These are phyloP conservation scores for Hyposoter didymator DNA, from an alignment of 2,888 invertebrate species.

Conservation along the genomic window DNA sequence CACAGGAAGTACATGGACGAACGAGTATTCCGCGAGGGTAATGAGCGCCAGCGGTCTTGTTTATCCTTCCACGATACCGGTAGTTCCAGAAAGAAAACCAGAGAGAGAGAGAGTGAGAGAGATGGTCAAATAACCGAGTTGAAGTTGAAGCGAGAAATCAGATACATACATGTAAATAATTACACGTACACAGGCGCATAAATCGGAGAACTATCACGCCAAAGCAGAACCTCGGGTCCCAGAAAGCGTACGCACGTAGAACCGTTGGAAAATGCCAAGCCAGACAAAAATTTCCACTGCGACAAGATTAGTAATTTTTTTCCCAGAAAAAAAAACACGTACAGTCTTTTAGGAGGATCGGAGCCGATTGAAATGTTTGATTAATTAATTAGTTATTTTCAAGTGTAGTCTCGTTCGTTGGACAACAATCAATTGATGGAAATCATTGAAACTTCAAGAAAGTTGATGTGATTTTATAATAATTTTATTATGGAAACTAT, in stretches of 20 bases:
- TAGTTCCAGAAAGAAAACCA: slow-evolving; percentile 17
- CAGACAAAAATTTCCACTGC: slow-evolving; percentile 71
- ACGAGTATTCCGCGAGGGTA: slow-evolving; percentile 74
- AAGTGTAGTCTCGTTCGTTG: not conserved
- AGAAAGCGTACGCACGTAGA: slow-evolving; percentile 70
- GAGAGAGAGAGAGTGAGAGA: slow-evolving; percentile 13
- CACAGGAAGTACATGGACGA: slow-evolving; percentile 76
- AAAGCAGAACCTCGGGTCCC: slow-evolving; percentile 53
- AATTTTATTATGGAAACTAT: not conserved
- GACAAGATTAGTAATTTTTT: slow-evolving; percentile 42
- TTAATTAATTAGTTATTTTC: not conserved
- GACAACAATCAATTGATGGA: not conserved
- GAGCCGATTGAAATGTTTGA: not conserved
- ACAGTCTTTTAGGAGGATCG: not conserved
- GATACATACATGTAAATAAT: slow-evolving; percentile 27
- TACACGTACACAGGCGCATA: slow-evolving; percentile 31
- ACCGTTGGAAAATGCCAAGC: slow-evolving; percentile 74
- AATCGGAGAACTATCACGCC: slow-evolving; percentile 46
- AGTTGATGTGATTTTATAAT: not conserved
- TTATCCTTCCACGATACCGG: slow-evolving; percentile 42
- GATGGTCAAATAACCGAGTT: slow-evolving; percentile 44
- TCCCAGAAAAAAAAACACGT: not conserved
- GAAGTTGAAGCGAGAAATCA: slow-evolving; percentile 54
- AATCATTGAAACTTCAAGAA: not conserved
- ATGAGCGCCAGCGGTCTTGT: slow-evolving; percentile 61